These are phyloP conservation scores for Abscondita cerata DNA, from an alignment of 2,888 invertebrate genomes.

Conservation along the genomic window DNA sequence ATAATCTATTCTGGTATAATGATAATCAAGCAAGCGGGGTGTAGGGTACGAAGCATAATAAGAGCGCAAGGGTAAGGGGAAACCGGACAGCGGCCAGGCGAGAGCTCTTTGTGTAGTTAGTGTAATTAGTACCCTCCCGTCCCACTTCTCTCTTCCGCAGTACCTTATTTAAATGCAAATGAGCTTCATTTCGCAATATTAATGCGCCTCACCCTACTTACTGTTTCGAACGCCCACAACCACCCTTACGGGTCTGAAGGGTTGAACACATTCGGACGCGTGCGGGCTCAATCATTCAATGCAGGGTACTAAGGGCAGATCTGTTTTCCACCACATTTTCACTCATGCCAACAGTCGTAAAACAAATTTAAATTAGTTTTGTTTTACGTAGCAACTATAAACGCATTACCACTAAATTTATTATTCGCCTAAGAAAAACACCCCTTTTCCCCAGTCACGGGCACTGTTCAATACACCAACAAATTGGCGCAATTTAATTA, in stretches of 20 bases:
- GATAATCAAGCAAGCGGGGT: slow-evolving; percentile 57
- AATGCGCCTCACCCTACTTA: slow-evolving; percentile 71
- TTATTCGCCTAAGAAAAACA: neutral
- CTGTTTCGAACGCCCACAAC: slow-evolving; percentile 44
- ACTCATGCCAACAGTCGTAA: slow-evolving; percentile 24
- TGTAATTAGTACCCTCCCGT: slow-evolving; percentile 59
- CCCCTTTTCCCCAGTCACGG: no score
- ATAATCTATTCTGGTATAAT: slow-evolving; percentile 59
- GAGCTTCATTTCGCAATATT: slow-evolving; percentile 90
- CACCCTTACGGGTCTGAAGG: slow-evolving; percentile 42
- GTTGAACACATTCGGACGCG: slow-evolving; percentile 45
- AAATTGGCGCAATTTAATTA: no score
- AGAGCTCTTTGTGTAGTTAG: slow-evolving; percentile 63
- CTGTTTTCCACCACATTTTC: slow-evolving; percentile 33
- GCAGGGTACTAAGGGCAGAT: slow-evolving; percentile 31
- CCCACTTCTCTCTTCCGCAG: slow-evolving; percentile 49
- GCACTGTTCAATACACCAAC: no score
- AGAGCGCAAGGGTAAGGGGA: slow-evolving; percentile 43
- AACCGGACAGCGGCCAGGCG: slow-evolving; percentile 58
- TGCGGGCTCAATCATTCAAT: slow-evolving; percentile 43
- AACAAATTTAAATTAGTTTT: slow-evolving; percentile 19
- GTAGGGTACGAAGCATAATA: slow-evolving; percentile 52
- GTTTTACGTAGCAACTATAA: slow-evolving; percentile 9
- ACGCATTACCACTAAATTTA: slow-evolving; percentile 1
- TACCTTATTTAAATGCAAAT: slow-evolving; percentile 89